Evolutionary conservation across 1,140 invertebrate species (phyloP), one percentile per base, ranked within the genome.

Genomic region (Oscheius sp.): DNA sequence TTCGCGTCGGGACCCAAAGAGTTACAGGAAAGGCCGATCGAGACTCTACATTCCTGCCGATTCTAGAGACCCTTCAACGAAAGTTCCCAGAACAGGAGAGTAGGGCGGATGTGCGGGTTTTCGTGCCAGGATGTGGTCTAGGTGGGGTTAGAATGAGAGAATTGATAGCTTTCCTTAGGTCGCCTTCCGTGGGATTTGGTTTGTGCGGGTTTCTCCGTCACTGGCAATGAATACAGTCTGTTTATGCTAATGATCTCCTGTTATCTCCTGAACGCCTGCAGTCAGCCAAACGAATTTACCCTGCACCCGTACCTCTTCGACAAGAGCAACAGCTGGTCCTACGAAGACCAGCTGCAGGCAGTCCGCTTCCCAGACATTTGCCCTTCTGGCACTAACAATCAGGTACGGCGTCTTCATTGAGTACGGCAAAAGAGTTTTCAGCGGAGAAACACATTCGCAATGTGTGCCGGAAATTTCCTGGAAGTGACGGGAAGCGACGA

Each of bases 401-500:
- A 63, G 55, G 55, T 28, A 15, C 15, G 13, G 13, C 38, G 10
- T 42, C 10, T 42, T n/a, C n/a, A 10, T 42, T 10, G n/a, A 10
- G 10, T 42, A 10, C n/a, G n/a, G 38, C 32, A 31, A 10, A 34
- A 26, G 0, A 20, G 32, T 13, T 1, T 45, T n/a, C 65, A 38
- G n/a, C 36, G 59, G 2, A 34, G 7, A 34, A 64, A 63, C 34
- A 42, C 29, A 28, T 71, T 71, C 28, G 58, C 69, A 7, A 71
- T 71, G 52, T 71, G 69, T 55, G 69, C 69, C 28, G 69, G 69
- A 28, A 58, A 71, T 26, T 71, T 71, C 59, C 26, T 71, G 26
- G 69, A 71, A 52, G 36, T 71, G 1, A 28, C 58, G 1, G 23
- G 28, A 55, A 34, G 35, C n/a, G 61, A 63, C 18, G 42, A 23